Evolutionary conservation across 37 sponge, comb jelly and placozoan species (phyloP), one percentile per base, ranked within the genome.

Genomic region (Mnemiopsis leidyi): DNA sequence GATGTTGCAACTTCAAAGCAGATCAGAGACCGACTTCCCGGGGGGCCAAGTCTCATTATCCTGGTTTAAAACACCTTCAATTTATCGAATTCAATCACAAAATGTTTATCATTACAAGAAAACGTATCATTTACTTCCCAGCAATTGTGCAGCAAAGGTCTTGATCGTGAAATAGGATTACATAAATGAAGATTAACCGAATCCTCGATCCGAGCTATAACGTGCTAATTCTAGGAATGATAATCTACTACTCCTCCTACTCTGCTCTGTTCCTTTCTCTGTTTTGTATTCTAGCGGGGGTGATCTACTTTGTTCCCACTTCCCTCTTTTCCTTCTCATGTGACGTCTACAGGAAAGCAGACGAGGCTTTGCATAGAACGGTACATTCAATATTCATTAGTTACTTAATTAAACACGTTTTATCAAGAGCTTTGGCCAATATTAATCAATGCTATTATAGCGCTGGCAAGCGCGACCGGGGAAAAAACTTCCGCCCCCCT

Each of bases 211-310:
- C 68, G 18, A 67, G 68, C 18, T 67, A 67, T 67, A 21, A 20
- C 20, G 68, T 67, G n/a, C 68, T 67, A 21, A 21, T 20, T 18
- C 75, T 25, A 71, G 75, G 75, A 23, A n/a, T 29, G 75, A 71
- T 71, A n/a, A 71, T 71, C 75, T 71, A 71, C 75, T 71, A 23
- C 75, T 71, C 75, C 3, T 71, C 75, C 21, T 71, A 71, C 20
- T 13, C 30, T 5, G 75, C 75, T 5, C 75, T 71, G 75, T 71
- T 71, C n/a, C 75, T 71, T 13, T 71, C 75, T 23, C n/a, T 71
- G 20, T 71, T 71, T 18, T 29, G 30, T 29, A 71, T 71, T 18
- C 5, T 28, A 18, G 5, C 30, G n/a, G 75, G 75, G 3, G 75
- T 71, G 3, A n/a, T 71, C 30, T 71, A 71, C 75, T 71, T 71